Percentiles rank a stretch among this genome's conserved stretches.
phyloP scores from a whole-genome alignment of 2,888 invertebrate genomes.

The Mantis religiosa region DNA sequence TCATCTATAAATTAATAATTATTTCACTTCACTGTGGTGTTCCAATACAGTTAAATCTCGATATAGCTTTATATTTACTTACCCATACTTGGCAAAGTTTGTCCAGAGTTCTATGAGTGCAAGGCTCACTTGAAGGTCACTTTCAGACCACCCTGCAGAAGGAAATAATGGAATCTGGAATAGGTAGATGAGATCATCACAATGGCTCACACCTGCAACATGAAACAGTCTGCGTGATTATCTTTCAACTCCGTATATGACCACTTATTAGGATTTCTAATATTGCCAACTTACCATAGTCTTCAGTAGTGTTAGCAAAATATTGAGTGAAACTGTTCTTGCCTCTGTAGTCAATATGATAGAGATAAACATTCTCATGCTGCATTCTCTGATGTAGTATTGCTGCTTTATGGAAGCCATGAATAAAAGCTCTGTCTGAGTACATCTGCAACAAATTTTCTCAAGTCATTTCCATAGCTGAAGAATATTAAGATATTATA shows the following conservation, averaged over 20 bases:
- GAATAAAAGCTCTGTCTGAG: conserved; percentile 49
- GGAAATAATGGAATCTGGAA: conserved; percentile 48
- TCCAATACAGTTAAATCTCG: too few relatives aligned
- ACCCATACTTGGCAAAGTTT: conserved; percentile 50
- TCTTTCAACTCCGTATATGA: neutral
- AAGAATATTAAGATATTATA: neutral
- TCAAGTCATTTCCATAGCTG: neutral
- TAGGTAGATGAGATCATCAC: conserved; percentile 52
- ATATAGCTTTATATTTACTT: conserved; percentile 31
- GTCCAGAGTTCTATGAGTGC: conserved; percentile 46
- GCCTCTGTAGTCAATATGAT: conserved; percentile 49
- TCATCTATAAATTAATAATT: too few relatives aligned
- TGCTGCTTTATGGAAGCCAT: conserved; percentile 45
- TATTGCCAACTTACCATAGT: conserved; percentile 16
- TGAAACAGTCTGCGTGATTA: neutral
- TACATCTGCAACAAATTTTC: conserved; percentile 42
- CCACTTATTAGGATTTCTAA: neutral
- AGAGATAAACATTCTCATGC: conserved; percentile 46
- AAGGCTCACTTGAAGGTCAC: conserved; percentile 42
- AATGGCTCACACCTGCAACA: conserved; percentile 46
- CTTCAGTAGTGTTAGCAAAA: conserved; percentile 40
- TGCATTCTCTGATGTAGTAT: conserved; percentile 39
- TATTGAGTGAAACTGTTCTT: conserved; percentile 44
- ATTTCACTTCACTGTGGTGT: too few relatives aligned
- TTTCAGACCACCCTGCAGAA: conserved; percentile 39